Base-by-base conservation (phyloP, 1,140 invertebrate species). In the Arctopsyche grandis region DNA sequence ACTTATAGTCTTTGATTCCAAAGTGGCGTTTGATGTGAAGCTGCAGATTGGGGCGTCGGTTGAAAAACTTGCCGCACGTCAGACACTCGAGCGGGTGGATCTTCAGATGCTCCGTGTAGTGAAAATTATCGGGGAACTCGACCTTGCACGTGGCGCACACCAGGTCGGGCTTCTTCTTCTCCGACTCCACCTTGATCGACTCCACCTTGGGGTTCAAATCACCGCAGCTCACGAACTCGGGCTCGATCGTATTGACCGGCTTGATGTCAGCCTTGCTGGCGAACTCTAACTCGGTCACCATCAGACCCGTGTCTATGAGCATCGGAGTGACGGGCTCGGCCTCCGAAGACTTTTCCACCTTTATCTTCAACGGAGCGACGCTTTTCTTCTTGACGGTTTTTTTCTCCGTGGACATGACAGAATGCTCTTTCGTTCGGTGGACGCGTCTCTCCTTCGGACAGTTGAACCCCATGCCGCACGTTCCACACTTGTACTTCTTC, bases 71-170 rank as follows among this genome's bases (percentile, higher is more conserved):
- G 5, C 93, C 93, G 84, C 94, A 95, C 29, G 93, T 91, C 22
- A 91, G 89, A 83, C 94, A 95, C 84, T 95, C 93, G 21, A 95
- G 88, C 0, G 94, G 94, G 85, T 95, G 94, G 48, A 93, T 90
- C 81, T 93, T 93, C 5, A 95, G 86, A 85, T 95, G 94, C 0
- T 89, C 89, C 79, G 93, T 91, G 83, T 92, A 94, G 0, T 90
- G 86, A 0, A 87, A 85, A 16, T 93, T 91, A 0, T 88, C 91
- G 0, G 88, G 84, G 78, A 92, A 92, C 75, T 90, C 89, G 79
- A 91, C 90, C 44, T 83, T 83, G 70, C 82, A 83, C 12, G 78
- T 81, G 26, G 29, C 44, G 29, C 82, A 83, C 0, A 56, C 22
- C 16, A 79, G 77, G 5, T 81, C 78, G 19, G 56, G 24, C 21